Percentiles rank a stretch among this genome's conserved stretches.
These are phyloP conservation scores for Glaucopsyche alexis DNA, from an alignment of 2,888 invertebrate species.

Conservation along the genomic window DNA sequence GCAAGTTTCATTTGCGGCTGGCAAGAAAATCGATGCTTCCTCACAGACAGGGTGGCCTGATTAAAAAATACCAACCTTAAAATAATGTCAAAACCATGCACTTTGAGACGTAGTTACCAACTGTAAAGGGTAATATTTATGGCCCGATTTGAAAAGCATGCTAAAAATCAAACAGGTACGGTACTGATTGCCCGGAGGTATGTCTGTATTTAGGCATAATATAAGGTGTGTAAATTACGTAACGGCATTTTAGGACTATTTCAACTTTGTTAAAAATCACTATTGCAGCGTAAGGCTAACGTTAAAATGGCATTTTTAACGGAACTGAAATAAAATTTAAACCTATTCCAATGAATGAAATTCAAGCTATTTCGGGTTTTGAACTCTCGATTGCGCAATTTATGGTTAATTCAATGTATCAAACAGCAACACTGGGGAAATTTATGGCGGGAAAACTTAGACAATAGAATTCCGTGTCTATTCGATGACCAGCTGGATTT, in stretches of 20 bases:
- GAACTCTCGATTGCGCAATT: conserved; percentile 9
- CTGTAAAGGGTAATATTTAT: too few species aligned
- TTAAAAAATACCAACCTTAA: conserved; percentile 18
- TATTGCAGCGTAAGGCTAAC: not conserved
- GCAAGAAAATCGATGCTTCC: conserved; percentile 45
- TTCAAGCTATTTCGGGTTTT: conserved; percentile 5
- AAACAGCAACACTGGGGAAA: conserved; percentile 41
- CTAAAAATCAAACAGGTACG: too few species aligned
- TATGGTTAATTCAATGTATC: conserved; percentile 20
- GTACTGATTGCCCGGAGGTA: too few species aligned
- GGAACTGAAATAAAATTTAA: not conserved
- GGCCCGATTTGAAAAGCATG: too few species aligned
- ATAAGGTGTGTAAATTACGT: too few species aligned
- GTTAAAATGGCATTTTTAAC: not conserved
- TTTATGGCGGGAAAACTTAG: conserved; percentile 61
- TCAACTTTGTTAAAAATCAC: not conserved
- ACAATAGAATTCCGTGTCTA: conserved; percentile 61
- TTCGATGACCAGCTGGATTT: conserved; percentile 37
- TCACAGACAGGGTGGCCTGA: conserved; percentile 48
- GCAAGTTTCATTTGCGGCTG: conserved; percentile 53
- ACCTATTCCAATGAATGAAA: conserved; percentile 12
- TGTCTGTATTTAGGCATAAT: too few species aligned
- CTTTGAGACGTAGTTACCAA: not conserved
- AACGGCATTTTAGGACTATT: not conserved
- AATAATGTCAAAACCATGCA: conserved; percentile 30